A percentile compares a stretch with the other conserved stretches of the same genome.
These are phyloP conservation scores for Caenorhabditis tropicalis DNA, from an alignment of 1,140 invertebrate species.

Conservation along the genomic window DNA sequence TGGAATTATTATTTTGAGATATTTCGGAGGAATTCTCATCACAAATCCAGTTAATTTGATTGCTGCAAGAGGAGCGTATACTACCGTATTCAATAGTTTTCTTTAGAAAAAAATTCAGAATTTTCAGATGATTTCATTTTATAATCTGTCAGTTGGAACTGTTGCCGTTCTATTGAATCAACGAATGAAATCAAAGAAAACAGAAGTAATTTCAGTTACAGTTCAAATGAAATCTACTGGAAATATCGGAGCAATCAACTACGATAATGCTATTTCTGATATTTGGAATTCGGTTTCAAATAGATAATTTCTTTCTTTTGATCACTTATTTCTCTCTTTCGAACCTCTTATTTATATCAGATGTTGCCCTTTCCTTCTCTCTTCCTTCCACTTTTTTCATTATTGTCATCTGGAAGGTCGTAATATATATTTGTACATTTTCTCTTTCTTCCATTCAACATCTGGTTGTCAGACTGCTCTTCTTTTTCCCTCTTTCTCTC, in stretches of 20 bases:
- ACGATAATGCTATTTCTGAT: neutral
- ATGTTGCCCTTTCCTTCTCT: too few species aligned
- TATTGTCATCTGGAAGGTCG: too few species aligned
- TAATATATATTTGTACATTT: neutral
- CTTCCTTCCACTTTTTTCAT: too few species aligned
- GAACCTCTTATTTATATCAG: too few species aligned
- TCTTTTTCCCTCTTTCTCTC: neutral
- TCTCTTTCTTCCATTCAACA: neutral
- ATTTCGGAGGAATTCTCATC: neutral
- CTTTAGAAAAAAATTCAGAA: neutral
- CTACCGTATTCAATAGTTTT: neutral
- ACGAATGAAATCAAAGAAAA: neutral
- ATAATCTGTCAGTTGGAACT: neutral
- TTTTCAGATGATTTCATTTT: neutral
- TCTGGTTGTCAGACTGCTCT: neutral
- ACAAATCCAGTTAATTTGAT: neutral
- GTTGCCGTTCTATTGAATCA: neutral
- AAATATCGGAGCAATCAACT: neutral
- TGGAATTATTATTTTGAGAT: neutral
- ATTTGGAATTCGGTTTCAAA: neutral
- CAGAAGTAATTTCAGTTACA: neutral
- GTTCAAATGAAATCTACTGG: neutral
- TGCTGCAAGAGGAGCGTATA: neutral
- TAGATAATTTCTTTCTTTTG: too few species aligned
- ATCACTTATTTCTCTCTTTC: too few species aligned